Percentiles rank a stretch among this genome's conserved stretches.
Evolutionary conservation across 1,140 invertebrate genomes (phyloP).

Genomic region (Andricus grossulariae): DNA sequence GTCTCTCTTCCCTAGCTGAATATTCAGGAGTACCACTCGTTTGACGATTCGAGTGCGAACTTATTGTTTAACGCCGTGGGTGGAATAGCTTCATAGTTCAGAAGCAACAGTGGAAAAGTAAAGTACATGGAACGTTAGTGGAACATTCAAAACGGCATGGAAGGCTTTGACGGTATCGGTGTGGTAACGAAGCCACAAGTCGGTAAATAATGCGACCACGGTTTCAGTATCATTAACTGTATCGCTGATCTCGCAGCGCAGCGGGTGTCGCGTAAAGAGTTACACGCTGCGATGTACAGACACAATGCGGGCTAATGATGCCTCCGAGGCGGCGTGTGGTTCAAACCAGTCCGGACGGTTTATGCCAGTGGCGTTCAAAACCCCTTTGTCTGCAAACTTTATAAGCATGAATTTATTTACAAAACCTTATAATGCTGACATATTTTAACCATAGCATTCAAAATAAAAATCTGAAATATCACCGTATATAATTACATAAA

Average conservation of each 20-base stretch:
- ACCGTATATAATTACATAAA: no score
- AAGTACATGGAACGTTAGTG: neutral
- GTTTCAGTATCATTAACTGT: slow-evolving; percentile 41
- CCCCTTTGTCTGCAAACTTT: neutral
- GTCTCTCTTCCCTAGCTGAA: no score
- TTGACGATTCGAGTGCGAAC: no score
- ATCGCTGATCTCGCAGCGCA: slow-evolving; percentile 41
- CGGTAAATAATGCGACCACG: slow-evolving; percentile 36
- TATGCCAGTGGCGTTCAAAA: slow-evolving; percentile 8
- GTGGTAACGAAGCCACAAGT: slow-evolving; percentile 28
- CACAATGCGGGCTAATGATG: slow-evolving; percentile 43
- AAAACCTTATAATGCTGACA: no score
- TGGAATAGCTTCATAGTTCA: no score
- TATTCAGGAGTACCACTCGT: no score
- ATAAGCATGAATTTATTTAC: slow-evolving; percentile 23
- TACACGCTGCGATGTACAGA: slow-evolving; percentile 11
- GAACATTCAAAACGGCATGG: neutral
- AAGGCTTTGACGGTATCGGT: neutral
- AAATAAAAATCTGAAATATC: no score
- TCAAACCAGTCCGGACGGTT: neutral
- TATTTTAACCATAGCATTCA: no score
- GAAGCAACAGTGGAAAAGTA: no score
- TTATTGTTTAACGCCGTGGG: no score
- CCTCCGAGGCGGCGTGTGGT: slow-evolving; percentile 14
- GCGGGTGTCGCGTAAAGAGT: slow-evolving; percentile 41